Evolutionary conservation across 2,797 vertebrate species (phyloP), one percentile per base, ranked within the genome.

Genomic region (Malurus leucopterus): DNA sequence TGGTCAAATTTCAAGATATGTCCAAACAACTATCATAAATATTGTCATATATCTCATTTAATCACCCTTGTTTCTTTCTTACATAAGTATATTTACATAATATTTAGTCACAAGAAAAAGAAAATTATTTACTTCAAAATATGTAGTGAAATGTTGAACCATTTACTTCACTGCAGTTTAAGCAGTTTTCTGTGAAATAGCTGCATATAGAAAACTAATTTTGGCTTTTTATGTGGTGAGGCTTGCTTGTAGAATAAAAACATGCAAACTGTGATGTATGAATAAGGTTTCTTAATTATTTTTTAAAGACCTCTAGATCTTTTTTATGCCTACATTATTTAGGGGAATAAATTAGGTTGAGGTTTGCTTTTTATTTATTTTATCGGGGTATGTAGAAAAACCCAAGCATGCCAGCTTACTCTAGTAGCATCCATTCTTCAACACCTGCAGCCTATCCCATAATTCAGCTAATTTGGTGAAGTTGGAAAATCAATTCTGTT

Each of bases 381-480:
- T 72, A 26, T 71, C 76, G 22, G 3, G 12, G 8, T 74, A n/a
- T 14, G 15, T 34, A 1, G 20, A 34, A 64, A 79, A 90, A 57
- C 5, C 8, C 32, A 63, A 92, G 47, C 0, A 1, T 49, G 27
- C n/a, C 29, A 50, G 6, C 30, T 68, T 69, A 34, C 6, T 74
- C 38, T 41, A n/a, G 43, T 44, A 40, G 13, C 30, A 57, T 49
- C 85, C 53, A 19, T 84, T 93, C 87, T 85, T 93, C 86, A 84
- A 5, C 80, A 93, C 53, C 63, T 93, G 47, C 38, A 80, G n/a
- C 77, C 55, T 88, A 57, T 63, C 22, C 53, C 32, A 76, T 92
- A 77, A 92, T 94, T 93, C 94, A 95, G 73, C 58, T 92, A 86
- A 95, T 95, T 94, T 93, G 88, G 81, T 75, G 67, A 93, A 92